Percentiles rank a stretch among this genome's conserved stretches.
These are phyloP conservation scores for Antigone vipio DNA, from an alignment of 2,113 vertebrate genomes.

Conservation along the genomic window DNA sequence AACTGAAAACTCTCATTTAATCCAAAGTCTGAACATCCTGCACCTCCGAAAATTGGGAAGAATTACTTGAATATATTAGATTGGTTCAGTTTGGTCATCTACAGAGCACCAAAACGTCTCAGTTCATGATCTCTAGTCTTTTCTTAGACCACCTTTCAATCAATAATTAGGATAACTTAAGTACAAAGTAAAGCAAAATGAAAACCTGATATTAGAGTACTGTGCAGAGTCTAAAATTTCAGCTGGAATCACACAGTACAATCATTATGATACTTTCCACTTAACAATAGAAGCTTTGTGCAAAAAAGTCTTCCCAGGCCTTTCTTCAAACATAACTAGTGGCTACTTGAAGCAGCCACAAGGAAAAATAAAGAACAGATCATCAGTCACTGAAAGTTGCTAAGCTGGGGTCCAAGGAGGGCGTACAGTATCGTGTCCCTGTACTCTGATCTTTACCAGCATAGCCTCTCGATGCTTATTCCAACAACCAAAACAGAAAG, in stretches of 20 bases:
- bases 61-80: neutral
- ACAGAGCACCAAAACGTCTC: neutral
- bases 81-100: neutral
- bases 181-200: neutral
- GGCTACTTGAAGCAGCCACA: neutral
- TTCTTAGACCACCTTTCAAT: neutral
- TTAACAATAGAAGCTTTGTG: neutral
- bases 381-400: neutral
- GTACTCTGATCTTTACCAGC: neutral
- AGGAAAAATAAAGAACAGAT: neutral
- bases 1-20: neutral
- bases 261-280: neutral
- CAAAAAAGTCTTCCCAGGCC: neutral
- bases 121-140: neutral
- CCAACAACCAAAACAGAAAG: neutral
- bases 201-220: neutral
- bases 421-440: rapidly evolving
- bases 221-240: neutral
- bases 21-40: neutral
- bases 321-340: neutral
- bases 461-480: neutral
- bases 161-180: neutral
- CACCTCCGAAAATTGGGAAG: neutral
- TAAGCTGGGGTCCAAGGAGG: neutral
- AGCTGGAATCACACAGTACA: neutral